Percentiles rank a stretch among this genome's conserved stretches.
phyloP scores from a whole-genome alignment of 2,113 vertebrate genomes.

The Petrocephalus zakoni region DNA sequence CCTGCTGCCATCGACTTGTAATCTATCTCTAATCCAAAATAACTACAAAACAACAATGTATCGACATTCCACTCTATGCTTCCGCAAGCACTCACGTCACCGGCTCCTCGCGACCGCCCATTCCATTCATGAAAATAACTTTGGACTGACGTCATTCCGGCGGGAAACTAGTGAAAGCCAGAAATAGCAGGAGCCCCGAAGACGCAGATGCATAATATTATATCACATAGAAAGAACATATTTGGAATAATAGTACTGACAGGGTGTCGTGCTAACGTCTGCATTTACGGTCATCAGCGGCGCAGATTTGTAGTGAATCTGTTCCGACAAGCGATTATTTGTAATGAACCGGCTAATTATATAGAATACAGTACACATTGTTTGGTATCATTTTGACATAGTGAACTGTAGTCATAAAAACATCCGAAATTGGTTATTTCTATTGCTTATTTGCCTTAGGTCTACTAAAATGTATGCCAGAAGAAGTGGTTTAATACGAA shows the following conservation, averaged over 20 bases:
- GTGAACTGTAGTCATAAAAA: not conserved
- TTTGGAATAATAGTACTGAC: not conserved
- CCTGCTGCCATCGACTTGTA: slow-evolving; percentile 42
- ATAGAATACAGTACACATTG: not conserved
- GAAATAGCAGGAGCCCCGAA: slow-evolving; percentile 55
- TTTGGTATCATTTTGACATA: not conserved
- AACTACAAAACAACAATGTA: slow-evolving; percentile 75
- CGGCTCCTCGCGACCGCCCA: slow-evolving; percentile 70
- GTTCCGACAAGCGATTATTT: not conserved
- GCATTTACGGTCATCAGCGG: not conserved
- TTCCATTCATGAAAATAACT: slow-evolving; percentile 81
- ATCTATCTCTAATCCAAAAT: slow-evolving; percentile 54
- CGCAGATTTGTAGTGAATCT: not conserved
- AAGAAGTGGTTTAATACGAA: not conserved
- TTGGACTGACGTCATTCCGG: slow-evolving; percentile 67
- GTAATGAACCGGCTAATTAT: not conserved
- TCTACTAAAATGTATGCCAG: not conserved
- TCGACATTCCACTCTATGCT: slow-evolving; percentile 72
- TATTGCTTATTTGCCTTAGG: not conserved
- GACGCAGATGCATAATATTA: not conserved
- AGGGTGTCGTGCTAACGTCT: not conserved
- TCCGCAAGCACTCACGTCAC: slow-evolving; percentile 72
- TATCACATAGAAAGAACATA: not conserved
- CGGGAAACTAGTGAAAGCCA: slow-evolving; percentile 49
- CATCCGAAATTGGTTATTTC: not conserved